phyloP scores from a whole-genome alignment of 2,888 invertebrate species.

The Zaprionus obscuricornis region DNA sequence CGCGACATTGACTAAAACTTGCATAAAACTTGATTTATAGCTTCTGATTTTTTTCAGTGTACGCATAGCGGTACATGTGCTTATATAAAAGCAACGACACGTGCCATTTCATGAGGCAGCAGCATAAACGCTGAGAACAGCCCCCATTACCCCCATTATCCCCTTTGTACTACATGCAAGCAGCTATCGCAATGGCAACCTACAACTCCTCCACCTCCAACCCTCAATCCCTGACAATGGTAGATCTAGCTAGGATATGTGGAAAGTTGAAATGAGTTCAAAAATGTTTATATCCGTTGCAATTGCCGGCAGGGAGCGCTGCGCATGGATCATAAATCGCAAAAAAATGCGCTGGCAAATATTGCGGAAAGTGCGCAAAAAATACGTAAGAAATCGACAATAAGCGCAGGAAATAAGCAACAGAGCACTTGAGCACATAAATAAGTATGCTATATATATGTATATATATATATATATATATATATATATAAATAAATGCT shows the following conservation, averaged over 20 bases:
- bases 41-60: too few species aligned
- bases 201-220: too few species aligned
- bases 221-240: neutral
- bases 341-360: constrained; percentile 64
- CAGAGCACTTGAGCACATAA: constrained; percentile 46
- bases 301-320: constrained; percentile 63
- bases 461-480: neutral
- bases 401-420: constrained; percentile 70
- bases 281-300: constrained; percentile 77
- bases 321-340: constrained; percentile 70
- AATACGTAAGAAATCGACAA: constrained; percentile 74
- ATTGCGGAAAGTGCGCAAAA: constrained; percentile 71
- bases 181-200: too few species aligned
- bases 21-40: too few species aligned
- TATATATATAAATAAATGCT: constrained; percentile 1
- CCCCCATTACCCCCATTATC: neutral
- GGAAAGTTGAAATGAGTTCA: constrained; percentile 76
- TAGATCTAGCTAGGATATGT: constrained; percentile 37
- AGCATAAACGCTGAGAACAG: constrained; percentile 52
- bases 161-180: too few species aligned
- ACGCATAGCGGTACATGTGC: constrained; percentile 18
- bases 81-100: constrained; percentile 56
- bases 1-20: too few species aligned
- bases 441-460: constrained; percentile 18
- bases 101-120: constrained; percentile 67